Evolutionary conservation across 2,888 invertebrate genomes (phyloP), one percentile per base, ranked within the genome.

Genomic region (Vanessa cardui): DNA sequence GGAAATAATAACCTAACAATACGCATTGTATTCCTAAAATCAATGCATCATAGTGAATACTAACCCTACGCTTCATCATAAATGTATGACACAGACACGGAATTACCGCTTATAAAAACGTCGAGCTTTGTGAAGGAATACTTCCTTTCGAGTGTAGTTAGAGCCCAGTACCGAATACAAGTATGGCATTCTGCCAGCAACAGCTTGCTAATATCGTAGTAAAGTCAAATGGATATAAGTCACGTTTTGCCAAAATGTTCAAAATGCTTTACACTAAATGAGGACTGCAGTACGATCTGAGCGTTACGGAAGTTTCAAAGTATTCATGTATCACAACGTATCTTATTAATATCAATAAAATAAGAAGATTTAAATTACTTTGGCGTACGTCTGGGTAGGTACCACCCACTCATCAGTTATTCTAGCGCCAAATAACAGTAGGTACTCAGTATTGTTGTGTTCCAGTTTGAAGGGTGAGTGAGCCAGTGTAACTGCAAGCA

Each of bases 131-230:
- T 81, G 80, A 85, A 78, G 78, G 77, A 84, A 79, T 78, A 81
- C 81, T 86, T 86, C 86, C 86, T 86, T 79, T 80, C 72, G 74
- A 79, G 78, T 79, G 78, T 73, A 74, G 80, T 80, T 81, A 66
- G 62, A 71, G 80, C 80, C 82, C 81, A 83, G 80, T 77, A 80
- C 81, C 80, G 80, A 78, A 76, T 79, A 73, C 85, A 80, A 84
- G 87, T 87, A 88, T 90, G 90, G 90, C 89, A 77, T 72, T 69
- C 75, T 80, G 89, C 90, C 90, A 89, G 78, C 81, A 78, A 77
- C 81, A 84, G 80, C 83, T 80, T 81, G 83, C 81, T 85, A 87
- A 85, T 84, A 86, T 82, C 81, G 76, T 76, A 76, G 77, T 79
- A 77, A 77, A 82, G 77, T 82, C 78, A 76, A 83, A 83, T 78